Evolutionary conservation across 2,113 vertebrate genomes (phyloP), one percentile per base, ranked within the genome.

Genomic region (Calonectris borealis): DNA sequence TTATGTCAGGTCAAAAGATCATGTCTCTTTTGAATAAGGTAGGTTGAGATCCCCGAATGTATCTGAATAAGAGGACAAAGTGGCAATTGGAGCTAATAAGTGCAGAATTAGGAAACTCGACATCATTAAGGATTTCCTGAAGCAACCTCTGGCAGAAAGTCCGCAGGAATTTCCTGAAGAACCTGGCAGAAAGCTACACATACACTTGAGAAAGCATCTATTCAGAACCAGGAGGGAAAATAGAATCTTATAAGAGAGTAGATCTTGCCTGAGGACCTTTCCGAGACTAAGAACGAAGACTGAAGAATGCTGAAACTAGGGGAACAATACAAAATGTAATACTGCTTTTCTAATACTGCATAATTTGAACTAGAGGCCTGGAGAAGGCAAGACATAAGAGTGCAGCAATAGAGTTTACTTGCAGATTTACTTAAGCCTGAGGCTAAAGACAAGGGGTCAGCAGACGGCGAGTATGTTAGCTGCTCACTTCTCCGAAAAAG

Each of bases 121-220:
- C 64, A 71, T 84, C 38, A 91, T 96, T 88, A 93, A 95, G 91
- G 86, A 97, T 95, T 96, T 97, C 95, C 96, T 96, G 86, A 79
- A 86, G 68, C 51, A 94, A 93, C 21, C 31, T 93, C 93, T 87
- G 83, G 55, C 65, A 94, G 16, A 96, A 89, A 86, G 52, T 64
- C 57, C 1, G 0, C 42, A 73, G 55, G 83, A 91, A 91, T 86
- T 96, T 95, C 95, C 93, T 95, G 81, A 82, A 96, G 89, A 92
- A 88, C 42, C 80, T 93, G 83, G 77, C 91, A 93, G 71, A 86
- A 65, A 86, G 38, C 71, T 92, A 73, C 44, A 57, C 4, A 76
- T 20, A 68, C 44, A 60, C 61, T 85, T 79, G 22, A 94, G 80
- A 95, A 95, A 86, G 55, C 25, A 52, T 22, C 2, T 29, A 38